A percentile compares a stretch with the other conserved stretches of the same genome.
These are phyloP conservation scores for Triops cancriformis DNA, from an alignment of 1,140 invertebrate genomes.

Conservation along the genomic window DNA sequence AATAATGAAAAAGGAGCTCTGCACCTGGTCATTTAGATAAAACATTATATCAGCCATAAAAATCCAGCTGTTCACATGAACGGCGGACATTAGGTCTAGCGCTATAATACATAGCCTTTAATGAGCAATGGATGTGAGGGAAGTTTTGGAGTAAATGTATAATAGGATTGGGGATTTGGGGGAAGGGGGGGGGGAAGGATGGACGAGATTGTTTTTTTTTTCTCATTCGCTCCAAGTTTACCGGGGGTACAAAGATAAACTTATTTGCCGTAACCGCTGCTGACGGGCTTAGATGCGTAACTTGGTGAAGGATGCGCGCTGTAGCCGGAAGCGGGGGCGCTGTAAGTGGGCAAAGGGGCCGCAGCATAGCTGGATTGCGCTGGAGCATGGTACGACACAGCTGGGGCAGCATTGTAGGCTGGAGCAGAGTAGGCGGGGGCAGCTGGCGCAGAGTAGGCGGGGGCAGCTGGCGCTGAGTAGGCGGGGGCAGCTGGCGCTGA, in stretches of 20 bases:
- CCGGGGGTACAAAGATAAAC: background rate
- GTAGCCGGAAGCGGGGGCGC: background rate
- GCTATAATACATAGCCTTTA: constrained; percentile 10
- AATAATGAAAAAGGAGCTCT: background rate
- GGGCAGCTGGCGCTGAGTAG: background rate
- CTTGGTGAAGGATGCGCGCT: too few relatives aligned
- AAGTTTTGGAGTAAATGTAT: background rate
- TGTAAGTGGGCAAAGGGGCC: background rate
- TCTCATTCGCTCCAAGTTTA: background rate
- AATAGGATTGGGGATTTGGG: background rate
- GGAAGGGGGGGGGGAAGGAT: background rate
- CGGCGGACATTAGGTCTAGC: background rate
- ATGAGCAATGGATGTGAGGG: background rate
- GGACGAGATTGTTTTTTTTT: background rate
- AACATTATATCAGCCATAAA: constrained; percentile 1
- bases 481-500: background rate
- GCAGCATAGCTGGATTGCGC: too few relatives aligned
- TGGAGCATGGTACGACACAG: too few relatives aligned
- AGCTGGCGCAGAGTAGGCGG: background rate
- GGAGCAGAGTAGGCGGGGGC: background rate
- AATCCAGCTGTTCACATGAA: background rate
- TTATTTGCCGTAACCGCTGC: background rate
- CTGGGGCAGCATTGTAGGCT: too few relatives aligned
- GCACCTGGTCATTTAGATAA: background rate
- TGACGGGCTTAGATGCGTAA: background rate